Evolutionary conservation across 2,113 vertebrate species (phyloP).

Genomic region (Amblyopsis rosae): DNA sequence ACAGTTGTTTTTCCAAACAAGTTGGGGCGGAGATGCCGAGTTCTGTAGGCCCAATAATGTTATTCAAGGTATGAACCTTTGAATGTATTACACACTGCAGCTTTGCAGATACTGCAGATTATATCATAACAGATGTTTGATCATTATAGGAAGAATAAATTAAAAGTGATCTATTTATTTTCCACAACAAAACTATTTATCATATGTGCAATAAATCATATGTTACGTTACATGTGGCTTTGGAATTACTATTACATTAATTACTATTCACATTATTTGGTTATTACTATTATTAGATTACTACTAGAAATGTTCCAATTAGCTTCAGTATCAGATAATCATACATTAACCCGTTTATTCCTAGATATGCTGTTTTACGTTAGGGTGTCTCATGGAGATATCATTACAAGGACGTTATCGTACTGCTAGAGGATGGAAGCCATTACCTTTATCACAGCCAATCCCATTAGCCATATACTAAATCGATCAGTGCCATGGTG

Average conservation of each 20-base stretch:
- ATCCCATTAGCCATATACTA: constrained; percentile 50
- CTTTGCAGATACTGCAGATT: too few species aligned
- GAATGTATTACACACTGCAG: not conserved
- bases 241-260: too few species aligned
- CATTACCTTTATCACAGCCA: constrained; percentile 29
- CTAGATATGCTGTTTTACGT: not conserved
- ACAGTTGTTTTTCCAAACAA: too few species aligned
- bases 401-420: constrained; percentile 7
- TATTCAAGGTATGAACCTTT: not conserved
- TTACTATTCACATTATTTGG: too few species aligned
- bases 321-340: too few species aligned
- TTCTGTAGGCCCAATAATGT: too few species aligned
- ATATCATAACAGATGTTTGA: not conserved
- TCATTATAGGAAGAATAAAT: not conserved
- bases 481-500: constrained; percentile 37
- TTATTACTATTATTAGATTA: too few species aligned
- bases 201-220: not conserved
- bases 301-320: too few species aligned
- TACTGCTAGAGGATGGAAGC: constrained; percentile 26
- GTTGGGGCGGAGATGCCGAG: too few species aligned
- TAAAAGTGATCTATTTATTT: not conserved
- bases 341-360: not conserved
- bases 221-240: too few species aligned
- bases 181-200: not conserved
- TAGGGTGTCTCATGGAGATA: not conserved